A percentile compares a stretch with the other conserved stretches of the same genome.
These are phyloP conservation scores for Tinamus guttatus DNA, from an alignment of 2,113 vertebrate genomes.

Conservation along the genomic window DNA sequence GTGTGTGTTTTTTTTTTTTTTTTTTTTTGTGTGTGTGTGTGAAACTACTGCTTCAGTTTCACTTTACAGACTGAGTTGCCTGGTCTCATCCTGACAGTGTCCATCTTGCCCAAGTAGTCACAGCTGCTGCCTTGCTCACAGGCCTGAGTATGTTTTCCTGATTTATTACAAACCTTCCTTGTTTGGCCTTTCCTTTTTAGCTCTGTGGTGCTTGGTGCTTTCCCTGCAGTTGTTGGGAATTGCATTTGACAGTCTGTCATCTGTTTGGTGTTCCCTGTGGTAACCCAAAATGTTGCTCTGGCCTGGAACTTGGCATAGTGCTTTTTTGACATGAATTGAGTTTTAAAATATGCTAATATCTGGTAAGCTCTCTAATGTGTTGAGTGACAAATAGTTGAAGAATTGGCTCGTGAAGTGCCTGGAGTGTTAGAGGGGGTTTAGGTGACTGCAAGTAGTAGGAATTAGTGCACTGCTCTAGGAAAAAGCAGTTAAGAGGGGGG, in stretches of 20 bases:
- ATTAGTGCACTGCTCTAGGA: neutral
- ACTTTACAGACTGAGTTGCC: slow-evolving; percentile 24
- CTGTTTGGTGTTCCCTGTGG: neutral
- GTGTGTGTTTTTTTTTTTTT: neutral
- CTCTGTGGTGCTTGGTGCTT: slow-evolving; percentile 7
- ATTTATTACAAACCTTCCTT: slow-evolving; percentile 55
- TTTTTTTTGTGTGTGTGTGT: neutral
- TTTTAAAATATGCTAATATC: slow-evolving; percentile 12
- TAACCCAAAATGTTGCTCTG: neutral
- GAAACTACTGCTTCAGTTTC: neutral
- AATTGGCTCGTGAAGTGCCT: neutral
- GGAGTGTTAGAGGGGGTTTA: neutral
- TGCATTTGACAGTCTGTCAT: neutral
- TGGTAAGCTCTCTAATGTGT: neutral
- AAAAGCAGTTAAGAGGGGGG: neutral
- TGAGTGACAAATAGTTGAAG: neutral
- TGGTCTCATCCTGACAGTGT: slow-evolving; percentile 38
- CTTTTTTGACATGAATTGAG: neutral
- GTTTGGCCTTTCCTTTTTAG: slow-evolving; percentile 53
- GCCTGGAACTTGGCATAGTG: neutral
- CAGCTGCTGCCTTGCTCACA: slow-evolving; percentile 68
- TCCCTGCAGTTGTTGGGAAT: slow-evolving; percentile 22
- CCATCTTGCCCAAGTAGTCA: slow-evolving; percentile 7
- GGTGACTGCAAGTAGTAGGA: neutral
- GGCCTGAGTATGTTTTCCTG: slow-evolving; percentile 54